phyloP scores from a whole-genome alignment of 2,797 vertebrate genomes.

The Capromys pilorides region DNA sequence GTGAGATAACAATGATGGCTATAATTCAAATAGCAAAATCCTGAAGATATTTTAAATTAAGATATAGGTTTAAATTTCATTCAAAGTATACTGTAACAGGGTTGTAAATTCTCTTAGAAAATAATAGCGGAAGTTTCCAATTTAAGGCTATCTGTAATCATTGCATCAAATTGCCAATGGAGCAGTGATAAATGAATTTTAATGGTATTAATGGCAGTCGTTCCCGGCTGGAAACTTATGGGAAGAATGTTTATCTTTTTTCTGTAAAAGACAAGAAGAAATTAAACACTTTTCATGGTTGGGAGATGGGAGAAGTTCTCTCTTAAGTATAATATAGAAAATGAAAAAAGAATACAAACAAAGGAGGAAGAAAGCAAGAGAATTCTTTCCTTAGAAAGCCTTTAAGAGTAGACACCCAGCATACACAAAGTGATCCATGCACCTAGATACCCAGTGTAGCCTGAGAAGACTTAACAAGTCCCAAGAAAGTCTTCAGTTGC shows the following conservation, averaged over 20 bases:
- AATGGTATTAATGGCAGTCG: constrained; percentile 40
- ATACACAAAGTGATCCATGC: constrained; percentile 11
- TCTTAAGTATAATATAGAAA: background rate
- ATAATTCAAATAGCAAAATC: constrained; percentile 75
- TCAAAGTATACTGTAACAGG: constrained; percentile 61
- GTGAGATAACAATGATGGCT: constrained; percentile 76
- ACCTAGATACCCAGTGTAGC: background rate
- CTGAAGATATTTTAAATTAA: constrained; percentile 76
- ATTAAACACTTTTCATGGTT: constrained; percentile 2
- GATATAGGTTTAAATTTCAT: constrained; percentile 70
- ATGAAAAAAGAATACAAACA: constrained; percentile 15
- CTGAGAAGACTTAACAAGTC: background rate
- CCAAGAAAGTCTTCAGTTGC: constrained; percentile 1
- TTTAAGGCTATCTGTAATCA: constrained; percentile 54
- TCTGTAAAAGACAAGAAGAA: constrained; percentile 38
- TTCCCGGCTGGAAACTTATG: constrained; percentile 41
- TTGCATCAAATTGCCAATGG: constrained; percentile 9
- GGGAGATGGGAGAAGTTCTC: background rate
- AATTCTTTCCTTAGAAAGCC: background rate
- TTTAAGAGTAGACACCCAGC: background rate
- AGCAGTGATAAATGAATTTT: constrained; percentile 62
- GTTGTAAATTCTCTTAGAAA: constrained; percentile 65
- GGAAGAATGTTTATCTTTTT: constrained; percentile 56
- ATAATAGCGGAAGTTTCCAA: constrained; percentile 60
- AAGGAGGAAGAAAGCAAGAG: background rate